These are phyloP conservation scores for Nipponacmea schrenckii DNA, from an alignment of 2,888 invertebrate species.

Conservation along the genomic window DNA sequence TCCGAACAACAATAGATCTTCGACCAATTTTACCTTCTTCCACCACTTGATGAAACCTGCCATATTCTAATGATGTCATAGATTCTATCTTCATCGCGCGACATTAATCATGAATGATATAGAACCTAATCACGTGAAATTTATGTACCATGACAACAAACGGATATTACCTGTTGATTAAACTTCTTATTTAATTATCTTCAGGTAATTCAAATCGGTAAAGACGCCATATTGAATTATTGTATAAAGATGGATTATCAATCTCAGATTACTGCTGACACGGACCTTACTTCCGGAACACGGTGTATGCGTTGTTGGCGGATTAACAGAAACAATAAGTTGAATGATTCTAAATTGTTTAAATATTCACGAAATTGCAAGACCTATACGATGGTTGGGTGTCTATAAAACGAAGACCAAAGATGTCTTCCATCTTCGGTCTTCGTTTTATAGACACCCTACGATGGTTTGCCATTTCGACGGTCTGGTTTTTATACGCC, in stretches of 20 bases:
- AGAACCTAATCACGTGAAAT: background rate
- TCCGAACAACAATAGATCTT: too few species aligned
- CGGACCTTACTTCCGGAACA: background rate
- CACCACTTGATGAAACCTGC: too few species aligned
- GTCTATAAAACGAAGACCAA: too few species aligned
- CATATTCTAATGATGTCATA: background rate
- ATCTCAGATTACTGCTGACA: background rate
- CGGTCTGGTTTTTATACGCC: too few species aligned
- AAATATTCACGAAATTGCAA: too few species aligned
- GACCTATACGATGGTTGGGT: too few species aligned
- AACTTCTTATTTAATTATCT: constrained; percentile 2
- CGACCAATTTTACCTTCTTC: too few species aligned
- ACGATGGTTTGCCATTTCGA: too few species aligned
- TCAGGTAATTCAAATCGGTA: background rate
- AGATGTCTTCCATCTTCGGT: too few species aligned
- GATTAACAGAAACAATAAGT: background rate
- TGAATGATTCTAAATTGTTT: too few species aligned
- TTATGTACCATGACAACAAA: background rate
- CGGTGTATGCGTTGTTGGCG: background rate
- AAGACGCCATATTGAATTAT: background rate
- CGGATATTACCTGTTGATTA: constrained; percentile 8
- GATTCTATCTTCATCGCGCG: background rate
- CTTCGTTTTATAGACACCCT: too few species aligned
- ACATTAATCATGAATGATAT: background rate
- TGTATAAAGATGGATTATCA: constrained; percentile 3